Evolutionary conservation across 2,113 vertebrate genomes (phyloP), one percentile per base, ranked within the genome.

Genomic region (Thinocorus orbignyianus): DNA sequence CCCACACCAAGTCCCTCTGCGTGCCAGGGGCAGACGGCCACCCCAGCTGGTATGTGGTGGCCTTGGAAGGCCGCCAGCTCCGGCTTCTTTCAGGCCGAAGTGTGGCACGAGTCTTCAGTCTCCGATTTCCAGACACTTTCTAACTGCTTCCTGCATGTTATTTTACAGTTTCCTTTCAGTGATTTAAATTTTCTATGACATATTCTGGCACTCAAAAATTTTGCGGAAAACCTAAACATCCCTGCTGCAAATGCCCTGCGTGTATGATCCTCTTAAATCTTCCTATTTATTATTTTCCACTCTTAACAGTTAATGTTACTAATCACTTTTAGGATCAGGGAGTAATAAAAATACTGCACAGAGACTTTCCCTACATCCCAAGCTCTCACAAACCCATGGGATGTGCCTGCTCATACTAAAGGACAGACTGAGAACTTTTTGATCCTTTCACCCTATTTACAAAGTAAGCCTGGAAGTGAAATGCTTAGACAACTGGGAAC

Each of bases 71-170:
- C 23, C 2, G 28, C 86, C 76, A 77, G 85, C 37, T 17, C 51
- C 57, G 7, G 55, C 57, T 66, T 20, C 37, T 14, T 17, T 25
- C 23, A 19, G 72, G 26, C 41, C 10, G 1, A 66, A 91, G 31
- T 2, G 16, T 30, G 46, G 30, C 82, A 52, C 16, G 37, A 74
- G 76, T 46, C 88, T 82, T 71, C 74, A 77, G 83, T 68, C 54
- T 94, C 78, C 33, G 62, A 13, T 91, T 97, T 97, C 95, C 86
- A 86, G 60, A 79, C 71, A 73, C 95, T 91, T 95, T 72, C 84
- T 64, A 93, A 92, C 74, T 65, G 76, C 92, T 97, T 96, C 90
- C 91, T 96, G 89, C 58, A 57, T 42, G 76, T 79, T 87, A 82
- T 86, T 96, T 91, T 92, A 88, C 35, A 44, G 46, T 65, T 93